These are phyloP conservation scores for Catajapyx aquilonaris DNA, from an alignment of 1,140 invertebrate genomes.

Conservation along the genomic window DNA sequence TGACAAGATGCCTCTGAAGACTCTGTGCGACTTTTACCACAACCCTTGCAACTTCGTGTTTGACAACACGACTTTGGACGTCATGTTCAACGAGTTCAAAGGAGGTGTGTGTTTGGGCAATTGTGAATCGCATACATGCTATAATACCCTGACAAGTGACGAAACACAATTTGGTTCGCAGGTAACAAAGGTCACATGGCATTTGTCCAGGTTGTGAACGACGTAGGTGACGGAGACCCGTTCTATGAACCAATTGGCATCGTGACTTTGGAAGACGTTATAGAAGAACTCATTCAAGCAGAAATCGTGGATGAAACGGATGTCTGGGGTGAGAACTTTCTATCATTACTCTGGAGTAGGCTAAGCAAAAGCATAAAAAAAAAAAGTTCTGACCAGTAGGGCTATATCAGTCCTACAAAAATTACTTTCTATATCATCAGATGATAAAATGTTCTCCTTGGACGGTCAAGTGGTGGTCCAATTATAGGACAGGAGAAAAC, in stretches of 20 bases:
- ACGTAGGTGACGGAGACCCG: conserved; percentile 22
- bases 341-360: too few relatives aligned
- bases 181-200: conserved; percentile 24
- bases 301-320: conserved; percentile 14
- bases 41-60: conserved; percentile 36
- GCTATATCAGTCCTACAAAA: too few relatives aligned
- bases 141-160: conserved; percentile 1
- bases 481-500: too few relatives aligned
- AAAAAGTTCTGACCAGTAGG: too few relatives aligned
- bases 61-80: conserved; percentile 34
- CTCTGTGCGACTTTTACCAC: conserved; percentile 38
- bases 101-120: conserved; percentile 24
- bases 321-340: conserved; percentile 6
- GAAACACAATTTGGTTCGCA: too few relatives aligned
- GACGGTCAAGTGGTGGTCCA: too few relatives aligned
- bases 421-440: too few relatives aligned
- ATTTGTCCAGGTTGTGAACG: conserved; percentile 19
- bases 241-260: conserved; percentile 25
- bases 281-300: conserved; percentile 27
- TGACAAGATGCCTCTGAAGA: conserved; percentile 31
- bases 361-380: too few relatives aligned
- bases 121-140: not conserved
- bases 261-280: conserved; percentile 28
- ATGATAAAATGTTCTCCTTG: too few relatives aligned
- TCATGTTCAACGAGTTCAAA: conserved; percentile 40